These are phyloP conservation scores for Cryptoleucopteryx plumbea DNA, from an alignment of 2,113 vertebrate species.

Conservation along the genomic window DNA sequence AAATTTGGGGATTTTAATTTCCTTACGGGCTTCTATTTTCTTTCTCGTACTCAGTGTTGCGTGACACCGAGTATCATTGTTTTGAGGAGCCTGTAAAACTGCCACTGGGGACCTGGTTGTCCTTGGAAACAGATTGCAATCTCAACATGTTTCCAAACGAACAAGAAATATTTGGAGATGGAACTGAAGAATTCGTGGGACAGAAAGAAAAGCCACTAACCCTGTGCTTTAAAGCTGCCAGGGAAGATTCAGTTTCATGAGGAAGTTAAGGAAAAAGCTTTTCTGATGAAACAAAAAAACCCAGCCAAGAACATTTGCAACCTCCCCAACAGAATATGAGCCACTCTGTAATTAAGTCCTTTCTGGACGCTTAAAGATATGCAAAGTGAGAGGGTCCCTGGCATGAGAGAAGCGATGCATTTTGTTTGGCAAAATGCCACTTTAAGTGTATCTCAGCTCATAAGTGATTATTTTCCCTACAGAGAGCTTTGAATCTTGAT, in stretches of 20 bases:
- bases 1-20: neutral
- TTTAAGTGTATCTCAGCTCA: neutral
- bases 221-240: neutral
- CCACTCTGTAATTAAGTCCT: neutral
- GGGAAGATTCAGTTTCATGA: neutral
- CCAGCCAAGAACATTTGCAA: neutral
- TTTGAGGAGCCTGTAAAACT: slow-evolving; percentile 7
- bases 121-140: slow-evolving; percentile 19
- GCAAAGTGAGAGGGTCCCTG: neutral
- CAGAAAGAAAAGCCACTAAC: neutral
- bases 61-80: neutral
- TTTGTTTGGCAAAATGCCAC: neutral
- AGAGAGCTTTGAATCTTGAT: neutral
- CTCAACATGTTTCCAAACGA: neutral
- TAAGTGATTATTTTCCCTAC: slow-evolving; percentile 10
- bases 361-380: neutral
- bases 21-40: neutral
- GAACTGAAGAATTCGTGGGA: neutral
- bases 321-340: neutral
- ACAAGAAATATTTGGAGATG: slow-evolving; percentile 9
- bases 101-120: neutral
- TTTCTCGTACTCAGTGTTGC: neutral
- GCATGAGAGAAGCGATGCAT: neutral
- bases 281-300: neutral
- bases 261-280: neutral